Conservation (phyloP, 2,797 vertebrate species). For the Enteromius anoplus region DNA sequence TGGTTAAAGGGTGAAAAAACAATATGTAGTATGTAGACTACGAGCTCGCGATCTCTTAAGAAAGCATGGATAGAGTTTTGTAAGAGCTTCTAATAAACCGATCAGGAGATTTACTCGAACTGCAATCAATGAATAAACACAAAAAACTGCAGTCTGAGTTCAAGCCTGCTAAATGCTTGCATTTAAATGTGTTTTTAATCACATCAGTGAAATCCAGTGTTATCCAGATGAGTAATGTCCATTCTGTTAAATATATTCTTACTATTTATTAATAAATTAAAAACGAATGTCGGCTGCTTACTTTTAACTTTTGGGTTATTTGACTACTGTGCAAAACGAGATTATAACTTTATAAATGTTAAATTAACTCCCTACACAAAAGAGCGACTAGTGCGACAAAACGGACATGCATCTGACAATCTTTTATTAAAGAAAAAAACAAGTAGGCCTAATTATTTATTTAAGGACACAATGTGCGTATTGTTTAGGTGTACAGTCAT, state of each 20-base stretch:
- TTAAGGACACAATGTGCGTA: not conserved
- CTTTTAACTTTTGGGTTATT: not conserved
- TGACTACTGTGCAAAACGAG: not conserved
- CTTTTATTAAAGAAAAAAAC: not conserved
- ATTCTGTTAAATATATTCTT: not conserved
- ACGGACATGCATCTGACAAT: not conserved
- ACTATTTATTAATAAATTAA: too few relatives aligned
- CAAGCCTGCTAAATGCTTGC: not conserved
- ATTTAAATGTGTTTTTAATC: not conserved
- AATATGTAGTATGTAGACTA: not conserved
- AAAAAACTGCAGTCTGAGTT: too few relatives aligned
- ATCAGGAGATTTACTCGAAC: not conserved
- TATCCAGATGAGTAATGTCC: not conserved
- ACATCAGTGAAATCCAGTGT: not conserved
- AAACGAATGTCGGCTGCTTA: not conserved
- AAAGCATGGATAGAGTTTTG: not conserved
- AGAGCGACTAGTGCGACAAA: not conserved
- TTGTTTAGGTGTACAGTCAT: not conserved
- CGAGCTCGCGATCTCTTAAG: not conserved
- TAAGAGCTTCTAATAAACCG: not conserved
- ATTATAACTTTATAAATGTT: not conserved
- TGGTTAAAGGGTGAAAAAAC: not conserved
- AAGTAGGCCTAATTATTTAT: not conserved
- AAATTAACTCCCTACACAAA: not conserved
- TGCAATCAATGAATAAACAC: not conserved